These are phyloP conservation scores for Popillia japonica DNA, from an alignment of 1,140 invertebrate genomes.

Conservation along the genomic window DNA sequence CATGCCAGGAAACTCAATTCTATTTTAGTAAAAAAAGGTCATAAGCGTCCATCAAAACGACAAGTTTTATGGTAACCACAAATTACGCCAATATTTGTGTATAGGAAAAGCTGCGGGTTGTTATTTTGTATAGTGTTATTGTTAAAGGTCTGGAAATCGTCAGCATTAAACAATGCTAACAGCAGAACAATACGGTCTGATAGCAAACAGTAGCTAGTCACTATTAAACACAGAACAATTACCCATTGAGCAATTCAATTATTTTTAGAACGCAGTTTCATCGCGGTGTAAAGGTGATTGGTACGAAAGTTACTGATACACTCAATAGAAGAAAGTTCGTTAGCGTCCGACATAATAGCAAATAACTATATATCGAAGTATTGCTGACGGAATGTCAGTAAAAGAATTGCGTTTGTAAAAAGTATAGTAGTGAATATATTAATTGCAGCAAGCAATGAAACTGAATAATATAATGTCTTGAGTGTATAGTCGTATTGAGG, in stretches of 20 bases:
- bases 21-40: neutral
- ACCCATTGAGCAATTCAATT: constrained; percentile 11
- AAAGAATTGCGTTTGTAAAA: too few relatives aligned
- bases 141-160: constrained; percentile 26
- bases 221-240: constrained; percentile 8
- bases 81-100: constrained; percentile 17
- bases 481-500: too few relatives aligned
- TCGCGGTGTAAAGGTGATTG: neutral
- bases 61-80: constrained; percentile 7
- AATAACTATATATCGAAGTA: too few relatives aligned
- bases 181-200: constrained; percentile 11
- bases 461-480: too few relatives aligned
- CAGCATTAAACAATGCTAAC: constrained; percentile 18
- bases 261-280: neutral
- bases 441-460: too few relatives aligned
- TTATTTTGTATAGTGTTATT: constrained; percentile 29
- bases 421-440: too few relatives aligned
- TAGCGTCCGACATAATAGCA: too few relatives aligned
- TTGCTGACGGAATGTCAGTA: too few relatives aligned
- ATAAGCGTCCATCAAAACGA: neutral
- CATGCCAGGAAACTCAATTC: too few relatives aligned
- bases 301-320: neutral
- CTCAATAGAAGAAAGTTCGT: too few relatives aligned
- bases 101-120: neutral
- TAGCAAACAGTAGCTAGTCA: neutral